Conservation (phyloP, 2,113 vertebrate genomes). For the Cepphus grylle region DNA sequence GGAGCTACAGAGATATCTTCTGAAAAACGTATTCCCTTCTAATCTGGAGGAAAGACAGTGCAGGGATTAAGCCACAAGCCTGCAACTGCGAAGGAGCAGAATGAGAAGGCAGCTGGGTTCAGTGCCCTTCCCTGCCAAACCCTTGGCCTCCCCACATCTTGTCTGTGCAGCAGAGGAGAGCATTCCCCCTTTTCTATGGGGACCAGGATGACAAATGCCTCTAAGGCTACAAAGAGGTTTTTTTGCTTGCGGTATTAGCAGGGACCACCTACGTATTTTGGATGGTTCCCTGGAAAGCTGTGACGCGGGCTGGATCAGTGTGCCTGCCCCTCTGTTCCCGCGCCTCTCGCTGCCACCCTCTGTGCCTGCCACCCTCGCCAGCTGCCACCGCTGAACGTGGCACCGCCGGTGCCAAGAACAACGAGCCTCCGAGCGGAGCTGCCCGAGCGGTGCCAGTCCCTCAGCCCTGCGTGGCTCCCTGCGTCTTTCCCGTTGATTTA, state of each 20-base stretch:
- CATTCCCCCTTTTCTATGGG: not conserved
- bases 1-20: not conserved
- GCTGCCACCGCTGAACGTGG: not conserved
- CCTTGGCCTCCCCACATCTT: not conserved
- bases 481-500: constrained; percentile 66
- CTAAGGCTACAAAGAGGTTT: not conserved
- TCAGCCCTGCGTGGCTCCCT: constrained; percentile 58
- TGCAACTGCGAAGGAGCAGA: not conserved
- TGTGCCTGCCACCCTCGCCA: not conserved
- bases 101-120: not conserved
- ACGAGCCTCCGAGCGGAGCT: not conserved
- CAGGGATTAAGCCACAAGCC: not conserved
- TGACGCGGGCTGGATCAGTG: not conserved
- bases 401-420: constrained; percentile 3
- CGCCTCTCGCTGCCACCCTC: not conserved
- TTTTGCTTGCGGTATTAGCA: not conserved
- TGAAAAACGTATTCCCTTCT: not conserved
- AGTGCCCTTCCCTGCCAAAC: not conserved
- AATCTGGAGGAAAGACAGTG: not conserved
- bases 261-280: not conserved
- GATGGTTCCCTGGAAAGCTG: not conserved
- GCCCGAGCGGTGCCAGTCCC: constrained; percentile 12
- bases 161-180: not conserved
- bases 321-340: not conserved
- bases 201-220: not conserved